phyloP scores from a whole-genome alignment of 2,888 invertebrate species.

The Cremastobaeus sp. region DNA sequence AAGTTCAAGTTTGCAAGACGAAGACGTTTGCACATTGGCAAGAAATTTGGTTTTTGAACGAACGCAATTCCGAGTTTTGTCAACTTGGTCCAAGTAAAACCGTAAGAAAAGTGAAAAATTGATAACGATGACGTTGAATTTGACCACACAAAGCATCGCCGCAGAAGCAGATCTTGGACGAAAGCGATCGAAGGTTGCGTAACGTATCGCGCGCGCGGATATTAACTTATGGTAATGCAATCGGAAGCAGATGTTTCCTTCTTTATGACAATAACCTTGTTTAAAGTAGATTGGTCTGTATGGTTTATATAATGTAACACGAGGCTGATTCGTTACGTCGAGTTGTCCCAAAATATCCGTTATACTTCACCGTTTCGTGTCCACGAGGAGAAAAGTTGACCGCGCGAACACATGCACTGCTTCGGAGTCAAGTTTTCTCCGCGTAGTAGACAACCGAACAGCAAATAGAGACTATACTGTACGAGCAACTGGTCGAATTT shows the following conservation, averaged over 20 bases:
- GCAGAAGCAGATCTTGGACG: constrained; percentile 61
- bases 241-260: constrained; percentile 44
- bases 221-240: constrained; percentile 50
- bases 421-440: constrained; percentile 52
- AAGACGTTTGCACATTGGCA: too few relatives aligned
- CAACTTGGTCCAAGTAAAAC: constrained; percentile 38
- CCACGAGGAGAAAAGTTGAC: constrained; percentile 46
- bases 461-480: constrained; percentile 48
- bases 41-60: constrained; percentile 11
- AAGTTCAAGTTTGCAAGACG: too few relatives aligned
- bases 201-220: constrained; percentile 55
- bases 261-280: constrained; percentile 51
- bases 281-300: constrained; percentile 50
- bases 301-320: constrained; percentile 43
- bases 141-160: constrained; percentile 55
- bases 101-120: constrained; percentile 21
- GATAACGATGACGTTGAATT: constrained; percentile 57
- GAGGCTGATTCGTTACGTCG: constrained; percentile 34
- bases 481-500: constrained; percentile 46
- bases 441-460: constrained; percentile 43
- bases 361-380: constrained; percentile 44
- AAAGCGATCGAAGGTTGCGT: constrained; percentile 55
- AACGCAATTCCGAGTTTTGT: constrained; percentile 46
- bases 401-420: too few relatives aligned
- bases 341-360: constrained; percentile 48